phyloP scores from a whole-genome alignment of 1,140 invertebrate genomes.

The Archegozetes longisetosus region DNA sequence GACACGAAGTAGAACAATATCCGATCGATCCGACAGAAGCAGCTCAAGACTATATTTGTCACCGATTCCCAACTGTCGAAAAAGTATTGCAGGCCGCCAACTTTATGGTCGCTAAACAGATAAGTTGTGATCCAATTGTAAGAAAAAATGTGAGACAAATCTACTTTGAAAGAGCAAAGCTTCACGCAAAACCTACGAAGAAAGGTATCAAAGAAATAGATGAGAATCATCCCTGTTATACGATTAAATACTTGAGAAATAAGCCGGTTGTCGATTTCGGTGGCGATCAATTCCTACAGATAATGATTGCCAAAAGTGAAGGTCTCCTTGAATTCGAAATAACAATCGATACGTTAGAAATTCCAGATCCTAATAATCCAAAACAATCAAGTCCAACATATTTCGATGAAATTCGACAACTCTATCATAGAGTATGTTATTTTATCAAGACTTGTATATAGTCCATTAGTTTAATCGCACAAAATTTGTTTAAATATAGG shows the following conservation, averaged over 20 bases:
- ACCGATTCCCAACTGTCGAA: constrained; percentile 42
- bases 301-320: constrained; percentile 37
- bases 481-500: constrained; percentile 33
- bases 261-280: constrained; percentile 82
- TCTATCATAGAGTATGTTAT: constrained; percentile 56
- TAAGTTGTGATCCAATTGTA: constrained; percentile 78
- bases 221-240: constrained; percentile 68
- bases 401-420: constrained; percentile 74
- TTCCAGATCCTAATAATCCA: constrained; percentile 36
- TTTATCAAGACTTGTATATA: no score
- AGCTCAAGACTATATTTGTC: constrained; percentile 39
- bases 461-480: no score
- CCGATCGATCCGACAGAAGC: constrained; percentile 60
- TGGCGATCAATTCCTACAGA: constrained; percentile 74
- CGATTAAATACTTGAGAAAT: constrained; percentile 83
- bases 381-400: constrained; percentile 35
- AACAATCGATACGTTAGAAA: constrained; percentile 39
- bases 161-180: constrained; percentile 75
- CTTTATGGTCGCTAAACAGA: constrained; percentile 83
- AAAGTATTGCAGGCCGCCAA: constrained; percentile 72
- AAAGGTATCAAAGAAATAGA: constrained; percentile 83
- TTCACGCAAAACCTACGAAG: constrained; percentile 69
- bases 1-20: constrained; percentile 91
- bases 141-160: constrained; percentile 66
- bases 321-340: constrained; percentile 24